Percentiles rank a stretch among this genome's conserved stretches.
These are phyloP conservation scores for Trissolcus japonicus DNA, from an alignment of 2,888 invertebrate genomes.

Conservation along the genomic window DNA sequence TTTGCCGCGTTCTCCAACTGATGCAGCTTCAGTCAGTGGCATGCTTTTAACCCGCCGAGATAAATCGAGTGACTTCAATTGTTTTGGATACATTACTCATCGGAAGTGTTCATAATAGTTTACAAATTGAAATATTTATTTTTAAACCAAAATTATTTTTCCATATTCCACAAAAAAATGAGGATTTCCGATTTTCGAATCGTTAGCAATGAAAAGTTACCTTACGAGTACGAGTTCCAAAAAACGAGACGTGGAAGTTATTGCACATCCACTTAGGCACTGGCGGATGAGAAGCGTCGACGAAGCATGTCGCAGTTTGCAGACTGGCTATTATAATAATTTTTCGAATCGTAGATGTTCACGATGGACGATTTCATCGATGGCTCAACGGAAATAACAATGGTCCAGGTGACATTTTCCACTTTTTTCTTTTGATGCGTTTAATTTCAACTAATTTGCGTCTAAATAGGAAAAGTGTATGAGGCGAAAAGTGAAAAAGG, in stretches of 20 bases:
- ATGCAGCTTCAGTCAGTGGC: constrained; percentile 65
- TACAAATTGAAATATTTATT: not conserved
- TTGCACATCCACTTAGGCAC: too few relatives aligned
- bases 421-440: too few relatives aligned
- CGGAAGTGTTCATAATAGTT: not conserved
- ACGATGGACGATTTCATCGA: constrained; percentile 26
- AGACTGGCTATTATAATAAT: constrained; percentile 7
- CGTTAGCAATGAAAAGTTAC: not conserved
- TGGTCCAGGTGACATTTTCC: constrained; percentile 21
- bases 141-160: not conserved
- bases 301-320: constrained; percentile 3
- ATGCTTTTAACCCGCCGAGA: constrained; percentile 66
- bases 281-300: not conserved
- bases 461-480: too few relatives aligned
- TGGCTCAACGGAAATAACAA: constrained; percentile 32
- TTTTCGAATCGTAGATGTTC: not conserved
- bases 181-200: not conserved
- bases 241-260: too few relatives aligned
- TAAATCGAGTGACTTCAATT: constrained; percentile 50
- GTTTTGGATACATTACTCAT: constrained; percentile 6
- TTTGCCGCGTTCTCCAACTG: constrained; percentile 61
- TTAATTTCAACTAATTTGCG: not conserved
- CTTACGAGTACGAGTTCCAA: too few relatives aligned
- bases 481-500: too few relatives aligned
- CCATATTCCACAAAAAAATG: not conserved